Conservation (phyloP, 2,113 vertebrate genomes). For the Oncorhynchus tshawytscha region DNA sequence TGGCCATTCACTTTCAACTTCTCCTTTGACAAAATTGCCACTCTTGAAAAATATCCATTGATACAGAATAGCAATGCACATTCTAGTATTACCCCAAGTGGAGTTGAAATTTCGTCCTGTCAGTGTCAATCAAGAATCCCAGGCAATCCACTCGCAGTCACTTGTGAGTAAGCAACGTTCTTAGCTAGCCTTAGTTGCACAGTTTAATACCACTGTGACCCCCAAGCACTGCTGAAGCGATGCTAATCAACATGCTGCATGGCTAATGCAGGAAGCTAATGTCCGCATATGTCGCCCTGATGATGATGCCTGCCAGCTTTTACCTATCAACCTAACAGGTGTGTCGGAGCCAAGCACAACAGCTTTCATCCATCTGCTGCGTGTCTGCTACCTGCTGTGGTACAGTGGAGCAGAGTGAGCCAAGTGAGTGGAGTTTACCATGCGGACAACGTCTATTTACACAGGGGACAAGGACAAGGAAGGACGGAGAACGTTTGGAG, state of each 20-base stretch:
- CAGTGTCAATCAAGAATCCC: too few species aligned
- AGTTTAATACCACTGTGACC: not conserved
- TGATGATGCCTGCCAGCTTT: conserved; percentile 21
- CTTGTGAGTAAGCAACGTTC: too few species aligned
- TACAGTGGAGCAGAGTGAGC: conserved; percentile 1
- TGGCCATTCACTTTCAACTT: too few species aligned
- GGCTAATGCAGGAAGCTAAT: conserved; percentile 18
- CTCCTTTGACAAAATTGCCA: too few species aligned
- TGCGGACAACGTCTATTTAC: conserved; percentile 13
- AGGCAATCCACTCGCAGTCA: too few species aligned
- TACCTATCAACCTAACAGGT: conserved; percentile 20
- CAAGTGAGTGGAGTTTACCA: conserved; percentile 13
- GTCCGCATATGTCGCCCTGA: conserved; percentile 34
- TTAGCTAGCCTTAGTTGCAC: too few species aligned
- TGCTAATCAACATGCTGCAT: conserved; percentile 22
- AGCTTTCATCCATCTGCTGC: conserved; percentile 44
- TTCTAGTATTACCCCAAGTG: too few species aligned
- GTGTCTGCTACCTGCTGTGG: conserved; percentile 30
- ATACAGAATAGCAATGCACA: too few species aligned
- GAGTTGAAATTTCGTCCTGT: too few species aligned
- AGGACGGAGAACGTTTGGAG: not conserved
- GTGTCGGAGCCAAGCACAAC: conserved; percentile 23
- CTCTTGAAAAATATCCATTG: too few species aligned
- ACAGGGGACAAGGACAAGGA: not conserved
- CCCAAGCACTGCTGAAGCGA: not conserved